Evolutionary conservation across 2,797 vertebrate species (phyloP).

Genomic region (Pagetopsis macropterus): DNA sequence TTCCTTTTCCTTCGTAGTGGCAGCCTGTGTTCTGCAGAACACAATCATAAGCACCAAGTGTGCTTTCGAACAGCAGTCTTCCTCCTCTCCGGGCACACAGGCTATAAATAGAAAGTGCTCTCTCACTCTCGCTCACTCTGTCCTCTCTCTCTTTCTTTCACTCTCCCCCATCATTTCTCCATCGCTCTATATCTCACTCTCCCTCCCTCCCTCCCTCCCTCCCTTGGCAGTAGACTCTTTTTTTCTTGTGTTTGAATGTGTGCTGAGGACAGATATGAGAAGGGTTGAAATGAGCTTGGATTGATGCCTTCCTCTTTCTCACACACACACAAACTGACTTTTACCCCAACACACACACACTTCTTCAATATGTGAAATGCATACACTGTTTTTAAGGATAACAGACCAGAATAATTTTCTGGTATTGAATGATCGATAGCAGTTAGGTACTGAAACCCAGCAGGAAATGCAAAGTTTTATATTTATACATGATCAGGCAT

Average conservation of each 20-base stretch:
- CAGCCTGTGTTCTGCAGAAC: slow-evolving; percentile 57
- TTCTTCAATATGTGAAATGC: no score
- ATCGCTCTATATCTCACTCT: slow-evolving; percentile 63
- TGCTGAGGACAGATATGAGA: slow-evolving; percentile 59
- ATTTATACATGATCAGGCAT: neutral
- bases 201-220: slow-evolving; percentile 9
- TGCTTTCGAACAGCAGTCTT: slow-evolving; percentile 74
- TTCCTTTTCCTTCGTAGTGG: slow-evolving; percentile 27
- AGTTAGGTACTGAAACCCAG: neutral
- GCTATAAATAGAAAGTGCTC: slow-evolving; percentile 80
- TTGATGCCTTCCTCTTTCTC: slow-evolving; percentile 51
- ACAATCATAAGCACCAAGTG: slow-evolving; percentile 54
- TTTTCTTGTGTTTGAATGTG: slow-evolving; percentile 59
- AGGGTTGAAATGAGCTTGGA: slow-evolving; percentile 54
- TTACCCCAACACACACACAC: neutral
- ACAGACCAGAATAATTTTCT: neutral
- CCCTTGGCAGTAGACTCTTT: slow-evolving; percentile 48
- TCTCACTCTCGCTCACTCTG: slow-evolving; percentile 62
- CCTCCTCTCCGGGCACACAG: slow-evolving; percentile 69
- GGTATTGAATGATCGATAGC: neutral
- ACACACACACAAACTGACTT: neutral
- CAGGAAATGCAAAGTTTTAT: neutral
- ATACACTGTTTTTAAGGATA: neutral
- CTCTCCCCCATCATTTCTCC: slow-evolving; percentile 30
- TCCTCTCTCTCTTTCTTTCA: slow-evolving; percentile 29